Percentiles rank a stretch among this genome's conserved stretches.
phyloP scores from a whole-genome alignment of 2,797 vertebrate genomes.

The Hypotaenidia okinawae region DNA sequence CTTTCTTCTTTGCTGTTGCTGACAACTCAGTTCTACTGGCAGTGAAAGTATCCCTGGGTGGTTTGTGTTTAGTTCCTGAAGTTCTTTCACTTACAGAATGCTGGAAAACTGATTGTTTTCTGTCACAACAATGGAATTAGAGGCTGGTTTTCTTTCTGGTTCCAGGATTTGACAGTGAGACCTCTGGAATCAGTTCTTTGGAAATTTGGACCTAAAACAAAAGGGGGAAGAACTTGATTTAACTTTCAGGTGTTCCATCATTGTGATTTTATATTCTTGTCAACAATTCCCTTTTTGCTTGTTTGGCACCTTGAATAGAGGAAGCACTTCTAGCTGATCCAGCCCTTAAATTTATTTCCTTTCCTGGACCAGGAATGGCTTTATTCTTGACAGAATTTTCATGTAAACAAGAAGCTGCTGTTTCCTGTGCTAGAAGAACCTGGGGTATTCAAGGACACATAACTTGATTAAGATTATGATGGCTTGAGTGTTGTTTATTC shows the following conservation, averaged over 20 bases:
- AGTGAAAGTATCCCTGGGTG: not conserved
- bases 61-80: slow-evolving; percentile 40
- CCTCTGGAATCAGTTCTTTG: not conserved
- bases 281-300: not conserved
- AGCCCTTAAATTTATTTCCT: not conserved
- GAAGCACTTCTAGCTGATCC: not conserved
- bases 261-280: not conserved
- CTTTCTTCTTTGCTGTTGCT: slow-evolving; percentile 21
- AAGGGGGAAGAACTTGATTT: not conserved
- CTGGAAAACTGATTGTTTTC: slow-evolving; percentile 27
- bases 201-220: slow-evolving; percentile 9
- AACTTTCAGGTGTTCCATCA: slow-evolving; percentile 52
- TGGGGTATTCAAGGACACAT: not conserved
- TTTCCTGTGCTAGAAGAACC: slow-evolving; percentile 17
- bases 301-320: slow-evolving; percentile 3
- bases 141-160: slow-evolving; percentile 41
- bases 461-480: not conserved
- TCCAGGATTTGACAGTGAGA: slow-evolving; percentile 45
- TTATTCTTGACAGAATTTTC: not conserved
- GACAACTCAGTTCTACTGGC: not conserved
- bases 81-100: slow-evolving; percentile 47
- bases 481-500: not conserved
- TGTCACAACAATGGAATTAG: not conserved
- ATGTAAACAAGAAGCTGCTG: slow-evolving; percentile 15
- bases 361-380: not conserved